Evolutionary conservation across 2,888 invertebrate species (phyloP).

Genomic region (Melieria crassipennis): DNA sequence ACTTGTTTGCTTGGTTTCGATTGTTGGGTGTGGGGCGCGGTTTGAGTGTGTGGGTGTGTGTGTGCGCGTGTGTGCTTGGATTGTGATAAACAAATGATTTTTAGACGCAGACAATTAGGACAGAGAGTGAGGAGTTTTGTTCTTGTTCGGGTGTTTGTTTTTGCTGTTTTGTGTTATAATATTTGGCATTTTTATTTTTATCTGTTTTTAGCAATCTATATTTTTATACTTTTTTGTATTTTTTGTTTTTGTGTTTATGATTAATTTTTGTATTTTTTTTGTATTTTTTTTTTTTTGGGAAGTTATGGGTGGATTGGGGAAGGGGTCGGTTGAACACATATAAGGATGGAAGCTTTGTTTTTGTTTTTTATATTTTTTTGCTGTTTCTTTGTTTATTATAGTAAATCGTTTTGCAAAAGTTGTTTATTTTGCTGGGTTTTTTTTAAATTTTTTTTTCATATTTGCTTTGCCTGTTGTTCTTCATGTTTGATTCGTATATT

Average conservation of each 20-base stretch:
- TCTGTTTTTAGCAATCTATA: background rate
- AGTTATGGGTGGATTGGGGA: conserved; percentile 46
- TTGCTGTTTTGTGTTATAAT: too few species aligned
- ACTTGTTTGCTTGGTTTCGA: conserved; percentile 16
- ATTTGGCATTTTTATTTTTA: conserved; percentile 13
- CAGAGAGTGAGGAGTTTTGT: conserved; percentile 68
- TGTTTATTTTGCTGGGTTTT: background rate
- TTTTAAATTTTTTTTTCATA: background rate
- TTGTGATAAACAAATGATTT: conserved; percentile 73
- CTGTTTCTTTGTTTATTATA: too few species aligned
- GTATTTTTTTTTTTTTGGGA: conserved; percentile 31
- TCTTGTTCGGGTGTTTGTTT: conserved; percentile 54
- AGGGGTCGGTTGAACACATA: conserved; percentile 48
- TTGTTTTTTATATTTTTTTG: conserved; percentile 30
- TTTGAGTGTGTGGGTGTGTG: conserved; percentile 45
- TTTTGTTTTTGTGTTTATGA: conserved; percentile 20
- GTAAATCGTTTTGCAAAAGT: too few species aligned
- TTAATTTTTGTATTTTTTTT: conserved; percentile 33
- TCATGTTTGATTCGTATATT: too few species aligned
- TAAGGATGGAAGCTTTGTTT: conserved; percentile 38
- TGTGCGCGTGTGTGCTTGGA: conserved; percentile 56
- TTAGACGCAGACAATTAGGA: conserved; percentile 84
- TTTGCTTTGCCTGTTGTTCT: conserved; percentile 9
- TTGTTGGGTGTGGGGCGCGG: conserved; percentile 35
- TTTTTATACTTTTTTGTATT: conserved; percentile 24